These are phyloP conservation scores for Reticulitermes speratus DNA, from an alignment of 1,140 invertebrate genomes.

Conservation along the genomic window DNA sequence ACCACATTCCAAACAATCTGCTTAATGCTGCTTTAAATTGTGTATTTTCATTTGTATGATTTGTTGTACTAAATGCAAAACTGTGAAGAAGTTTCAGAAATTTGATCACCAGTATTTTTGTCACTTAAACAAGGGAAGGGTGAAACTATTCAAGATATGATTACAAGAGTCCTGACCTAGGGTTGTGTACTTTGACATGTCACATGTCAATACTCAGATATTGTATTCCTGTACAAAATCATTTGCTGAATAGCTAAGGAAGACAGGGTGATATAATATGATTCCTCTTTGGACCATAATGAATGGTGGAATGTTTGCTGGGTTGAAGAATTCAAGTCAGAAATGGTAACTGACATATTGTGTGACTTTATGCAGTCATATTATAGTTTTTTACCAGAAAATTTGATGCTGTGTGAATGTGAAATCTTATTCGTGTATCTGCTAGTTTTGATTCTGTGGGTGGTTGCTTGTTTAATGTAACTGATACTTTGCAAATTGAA, in stretches of 20 bases:
- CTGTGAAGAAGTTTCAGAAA: no score
- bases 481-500: background rate
- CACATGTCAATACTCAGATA: background rate
- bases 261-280: slow-evolving; percentile 13
- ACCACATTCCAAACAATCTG: no score
- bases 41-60: no score
- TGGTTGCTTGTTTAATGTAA: background rate
- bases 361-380: background rate
- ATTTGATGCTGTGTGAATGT: background rate
- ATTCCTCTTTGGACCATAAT: slow-evolving; percentile 7
- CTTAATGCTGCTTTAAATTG: no score
- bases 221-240: background rate
- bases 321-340: background rate
- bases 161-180: background rate
- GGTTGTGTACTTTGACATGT: background rate
- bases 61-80: no score
- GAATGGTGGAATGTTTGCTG: background rate
- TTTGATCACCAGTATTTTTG: no score
- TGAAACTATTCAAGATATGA: background rate
- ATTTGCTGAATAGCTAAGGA: background rate
- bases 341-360: background rate
- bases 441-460: background rate
- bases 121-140: background rate
- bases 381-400: background rate
- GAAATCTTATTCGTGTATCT: background rate